Evolutionary conservation across 2,797 vertebrate species (phyloP), one percentile per base, ranked within the genome.

Genomic region (Melanotaenia nigrans): DNA sequence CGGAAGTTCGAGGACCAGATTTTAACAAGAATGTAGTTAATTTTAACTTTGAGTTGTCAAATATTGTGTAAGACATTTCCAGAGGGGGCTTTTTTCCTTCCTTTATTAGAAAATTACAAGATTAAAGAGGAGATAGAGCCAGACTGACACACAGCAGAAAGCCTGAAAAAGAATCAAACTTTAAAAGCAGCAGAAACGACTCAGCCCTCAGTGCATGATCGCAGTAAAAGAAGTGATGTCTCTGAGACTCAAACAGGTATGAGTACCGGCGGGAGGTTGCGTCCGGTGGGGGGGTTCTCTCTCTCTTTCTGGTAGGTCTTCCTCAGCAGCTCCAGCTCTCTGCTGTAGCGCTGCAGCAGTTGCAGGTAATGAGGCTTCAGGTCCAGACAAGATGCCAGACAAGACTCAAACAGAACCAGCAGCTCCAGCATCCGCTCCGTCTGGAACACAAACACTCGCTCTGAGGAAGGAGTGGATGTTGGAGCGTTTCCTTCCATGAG

Each of bases 211-310:
- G 2, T 12, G 36, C 36, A 38, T 12, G 33, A 13, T 1, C 2
- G 36, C 36, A 38, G 36, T 38, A 38, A 38, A 38, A 38, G 36
- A 11, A 12, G 36, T 3, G 36, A 38, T 13, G 36, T 38, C 35
- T 35, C 35, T 10, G 30, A 35, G 35, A 35, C 35, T 42, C 61
- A 32, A 32, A 32, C 30, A 5, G 30, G 40, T 36, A 70, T 90
- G 28, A 0, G 89, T 89, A 96, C 96, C 57, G 95, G 95, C 0
- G 96, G 95, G 18, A 92, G 80, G 84, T 95, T 95, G 68, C 94
- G 93, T n/a, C 91, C 92, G 11, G 86, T 78, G 36, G 94, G 93
- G 1, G 95, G 95, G 16, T 88, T 85, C 65, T 95, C 92, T 70
- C 93, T 94, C 78, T 96, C 89, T 14, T 81, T 93, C 87, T 95